Evolutionary conservation across 2,888 invertebrate species (phyloP), one percentile per base, ranked within the genome.

Genomic region (Himalopsyche tibetana): DNA sequence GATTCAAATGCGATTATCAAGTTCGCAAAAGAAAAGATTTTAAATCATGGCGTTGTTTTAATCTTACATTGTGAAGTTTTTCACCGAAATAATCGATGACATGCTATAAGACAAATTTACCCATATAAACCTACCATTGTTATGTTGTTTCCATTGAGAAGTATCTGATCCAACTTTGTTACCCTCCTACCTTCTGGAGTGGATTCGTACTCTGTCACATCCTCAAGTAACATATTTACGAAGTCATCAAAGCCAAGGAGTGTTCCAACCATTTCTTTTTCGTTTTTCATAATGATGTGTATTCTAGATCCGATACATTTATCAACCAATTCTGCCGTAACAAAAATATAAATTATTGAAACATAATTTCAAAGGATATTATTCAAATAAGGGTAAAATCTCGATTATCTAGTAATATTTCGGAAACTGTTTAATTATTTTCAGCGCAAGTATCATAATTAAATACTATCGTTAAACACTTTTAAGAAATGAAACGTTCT

Each of bases 281-380:
- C 99, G 91, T 99, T 99, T 92, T 99, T 99, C 99, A 99, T 99
- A 88, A 99, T 99, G 42, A 99, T 99, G 92, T 99, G 99, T 90
- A 99, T 99, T 89, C 98, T 94, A 0, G 99, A 99, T 55, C 99
- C 99, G 91, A 99, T 99, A 92, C 99, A 99, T 94, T 99, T 99
- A 91, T 99, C 99, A 40, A 99, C 99, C 89, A 99, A 93, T 92
- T 99, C 99, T 96, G 91, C 87, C 51, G 15, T 51, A 51, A 51
- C 15, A 51, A 51, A 51, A 15, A 87, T 28, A 28, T 28, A 28
- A 28, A 28, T 28, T 28, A 28, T 1, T 28, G 28, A 28, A 28
- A 28, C 28, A 28, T 28, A 28, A 28, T 28, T 28, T 28, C 28
- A 28, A 1, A 1, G 28, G 28, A 28, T 28, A 28, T 28, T 28